Conservation (phyloP, 2,888 invertebrate species). For the Crematogaster levior region DNA sequence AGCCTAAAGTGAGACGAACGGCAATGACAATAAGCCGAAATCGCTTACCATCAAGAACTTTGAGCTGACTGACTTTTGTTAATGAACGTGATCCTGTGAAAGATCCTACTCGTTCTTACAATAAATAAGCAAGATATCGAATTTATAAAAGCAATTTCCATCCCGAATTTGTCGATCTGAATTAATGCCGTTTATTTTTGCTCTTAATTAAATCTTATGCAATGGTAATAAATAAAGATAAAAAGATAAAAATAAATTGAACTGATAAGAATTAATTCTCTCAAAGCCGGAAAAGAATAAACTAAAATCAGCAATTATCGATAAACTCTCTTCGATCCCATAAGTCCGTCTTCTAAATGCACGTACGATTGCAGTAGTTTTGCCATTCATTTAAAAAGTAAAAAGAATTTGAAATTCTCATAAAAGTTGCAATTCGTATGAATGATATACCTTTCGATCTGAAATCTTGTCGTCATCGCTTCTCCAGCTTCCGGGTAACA, state of each 20-base stretch:
- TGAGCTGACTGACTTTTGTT: constrained; percentile 34
- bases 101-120: neutral
- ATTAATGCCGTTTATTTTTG: constrained; percentile 14
- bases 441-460: constrained; percentile 41
- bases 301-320: neutral
- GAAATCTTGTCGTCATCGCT: constrained; percentile 30
- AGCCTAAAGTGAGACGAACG: constrained; percentile 35
- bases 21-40: constrained; percentile 51
- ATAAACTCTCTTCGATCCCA: neutral
- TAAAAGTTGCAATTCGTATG: constrained; percentile 19
- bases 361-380: neutral
- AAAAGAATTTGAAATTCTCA: constrained; percentile 18
- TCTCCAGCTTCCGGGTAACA: constrained; percentile 9
- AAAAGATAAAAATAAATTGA: neutral
- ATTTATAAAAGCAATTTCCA: constrained; percentile 21
- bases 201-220: neutral
- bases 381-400: neutral
- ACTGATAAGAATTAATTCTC: neutral
- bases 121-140: constrained; percentile 30
- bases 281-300: neutral
- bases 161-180: neutral
- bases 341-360: neutral
- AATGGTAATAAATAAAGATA: constrained; percentile 16
- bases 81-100: neutral
- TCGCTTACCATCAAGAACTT: constrained; percentile 54